Evolutionary conservation across 2,797 vertebrate genomes (phyloP).

Genomic region (Aulostomus chinensis): DNA sequence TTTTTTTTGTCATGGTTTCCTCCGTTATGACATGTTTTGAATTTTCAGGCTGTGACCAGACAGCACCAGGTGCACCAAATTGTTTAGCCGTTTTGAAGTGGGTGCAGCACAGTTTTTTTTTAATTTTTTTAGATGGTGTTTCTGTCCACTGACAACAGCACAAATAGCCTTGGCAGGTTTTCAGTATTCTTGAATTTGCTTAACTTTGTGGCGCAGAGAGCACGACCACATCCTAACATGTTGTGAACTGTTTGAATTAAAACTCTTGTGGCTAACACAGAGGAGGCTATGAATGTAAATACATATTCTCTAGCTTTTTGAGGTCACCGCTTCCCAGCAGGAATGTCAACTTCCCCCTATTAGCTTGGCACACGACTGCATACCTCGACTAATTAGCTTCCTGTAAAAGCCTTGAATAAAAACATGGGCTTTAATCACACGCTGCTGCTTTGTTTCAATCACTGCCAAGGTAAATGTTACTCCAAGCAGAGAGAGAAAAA

Average conservation of each 20-base stretch:
- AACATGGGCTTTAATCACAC: slow-evolving; percentile 89
- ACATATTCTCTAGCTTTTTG: slow-evolving; percentile 72
- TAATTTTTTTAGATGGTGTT: slow-evolving; percentile 14
- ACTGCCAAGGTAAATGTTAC: slow-evolving; percentile 94
- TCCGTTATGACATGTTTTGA: neutral
- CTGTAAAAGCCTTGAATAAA: slow-evolving; percentile 91
- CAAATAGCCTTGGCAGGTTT: slow-evolving; percentile 8
- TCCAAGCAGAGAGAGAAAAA: slow-evolving; percentile 67
- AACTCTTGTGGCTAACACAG: slow-evolving; percentile 26
- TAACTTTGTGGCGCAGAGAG: neutral
- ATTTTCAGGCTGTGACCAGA: neutral
- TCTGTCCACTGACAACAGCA: slow-evolving; percentile 9
- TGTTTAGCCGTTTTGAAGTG: neutral
- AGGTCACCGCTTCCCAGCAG: slow-evolving; percentile 74
- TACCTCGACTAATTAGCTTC: slow-evolving; percentile 95
- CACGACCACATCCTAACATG: slow-evolving; percentile 36
- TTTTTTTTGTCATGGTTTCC: no score
- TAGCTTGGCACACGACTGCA: slow-evolving; percentile 83
- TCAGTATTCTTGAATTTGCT: slow-evolving; percentile 15
- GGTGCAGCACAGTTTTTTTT: neutral
- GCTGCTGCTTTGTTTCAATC: slow-evolving; percentile 89
- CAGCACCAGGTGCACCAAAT: neutral
- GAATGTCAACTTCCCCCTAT: slow-evolving; percentile 85
- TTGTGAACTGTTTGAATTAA: slow-evolving; percentile 37
- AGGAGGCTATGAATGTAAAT: slow-evolving; percentile 46